Percentiles rank a stretch among this genome's conserved stretches.
Evolutionary conservation across 2,888 invertebrate genomes (phyloP).

Genomic region (Minunthozetes semirufus): DNA sequence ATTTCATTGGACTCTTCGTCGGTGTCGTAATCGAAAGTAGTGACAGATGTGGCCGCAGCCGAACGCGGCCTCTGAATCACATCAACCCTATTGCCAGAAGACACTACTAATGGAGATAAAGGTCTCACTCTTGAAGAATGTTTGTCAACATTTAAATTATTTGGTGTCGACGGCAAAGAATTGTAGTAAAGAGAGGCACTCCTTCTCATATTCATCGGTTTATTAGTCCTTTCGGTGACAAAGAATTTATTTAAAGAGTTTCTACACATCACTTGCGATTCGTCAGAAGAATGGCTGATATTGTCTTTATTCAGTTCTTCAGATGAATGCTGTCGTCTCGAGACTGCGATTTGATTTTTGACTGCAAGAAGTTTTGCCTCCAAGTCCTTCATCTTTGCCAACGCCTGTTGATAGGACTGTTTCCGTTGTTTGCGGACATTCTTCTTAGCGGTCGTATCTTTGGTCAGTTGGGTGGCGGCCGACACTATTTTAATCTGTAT

Average conservation of each 20-base stretch:
- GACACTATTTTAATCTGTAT: conserved; percentile 65
- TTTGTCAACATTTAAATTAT: not conserved
- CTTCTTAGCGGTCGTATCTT: conserved; percentile 62
- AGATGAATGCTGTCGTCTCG: conserved; percentile 6
- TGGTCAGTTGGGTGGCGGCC: conserved; percentile 62
- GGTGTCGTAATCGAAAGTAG: conserved; percentile 22
- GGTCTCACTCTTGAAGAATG: not conserved
- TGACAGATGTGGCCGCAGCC: conserved; percentile 7
- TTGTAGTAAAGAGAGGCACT: conserved; percentile 8
- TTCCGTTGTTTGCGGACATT: conserved; percentile 61
- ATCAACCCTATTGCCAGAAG: not conserved
- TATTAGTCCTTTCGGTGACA: conserved; percentile 8
- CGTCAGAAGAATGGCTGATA: conserved; percentile 38
- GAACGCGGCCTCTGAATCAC: conserved; percentile 23
- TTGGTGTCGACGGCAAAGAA: not conserved
- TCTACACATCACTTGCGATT: conserved; percentile 16
- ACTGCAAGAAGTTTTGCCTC: conserved; percentile 39
- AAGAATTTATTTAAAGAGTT: conserved; percentile 24
- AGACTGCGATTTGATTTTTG: conserved; percentile 32
- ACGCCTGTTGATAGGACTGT: conserved; percentile 58
- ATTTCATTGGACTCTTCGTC: conserved; percentile 25
- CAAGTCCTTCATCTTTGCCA: conserved; percentile 45
- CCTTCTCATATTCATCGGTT: not conserved
- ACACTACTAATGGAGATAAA: not conserved
- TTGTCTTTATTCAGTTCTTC: conserved; percentile 38